Evolutionary conservation across 2,113 vertebrate genomes (phyloP).

Genomic region (Eira barbara): DNA sequence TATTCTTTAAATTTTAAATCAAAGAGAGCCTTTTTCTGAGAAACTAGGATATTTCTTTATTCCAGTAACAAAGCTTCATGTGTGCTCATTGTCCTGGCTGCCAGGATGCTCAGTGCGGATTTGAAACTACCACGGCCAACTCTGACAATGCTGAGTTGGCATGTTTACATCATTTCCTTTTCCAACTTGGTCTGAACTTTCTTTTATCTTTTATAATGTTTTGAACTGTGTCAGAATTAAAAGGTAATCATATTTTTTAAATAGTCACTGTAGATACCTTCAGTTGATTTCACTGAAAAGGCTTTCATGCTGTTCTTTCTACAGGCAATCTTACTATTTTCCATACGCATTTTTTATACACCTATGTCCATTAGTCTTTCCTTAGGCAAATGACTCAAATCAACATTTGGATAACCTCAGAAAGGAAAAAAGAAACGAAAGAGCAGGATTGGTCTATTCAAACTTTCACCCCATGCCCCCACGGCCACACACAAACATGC

Average conservation of each 20-base stretch:
- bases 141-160: not conserved
- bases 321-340: not conserved
- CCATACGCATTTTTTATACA: not conserved
- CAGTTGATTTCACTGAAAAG: not conserved
- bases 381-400: not conserved
- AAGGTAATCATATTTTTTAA: not conserved
- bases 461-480: not conserved
- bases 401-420: not conserved
- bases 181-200: not conserved
- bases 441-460: not conserved
- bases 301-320: not conserved
- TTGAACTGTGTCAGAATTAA: not conserved
- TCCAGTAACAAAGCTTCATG: not conserved
- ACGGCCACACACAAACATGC: too few species aligned
- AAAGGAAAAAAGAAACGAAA: not conserved
- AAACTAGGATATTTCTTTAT: not conserved
- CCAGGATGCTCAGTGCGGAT: not conserved
- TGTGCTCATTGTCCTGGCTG: not conserved
- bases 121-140: not conserved
- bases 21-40: not conserved
- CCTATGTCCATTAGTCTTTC: not conserved
- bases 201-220: not conserved
- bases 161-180: not conserved
- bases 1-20: not conserved
- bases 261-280: not conserved